Conservation (phyloP, 2,113 vertebrate species). For the Pavo muticus region DNA sequence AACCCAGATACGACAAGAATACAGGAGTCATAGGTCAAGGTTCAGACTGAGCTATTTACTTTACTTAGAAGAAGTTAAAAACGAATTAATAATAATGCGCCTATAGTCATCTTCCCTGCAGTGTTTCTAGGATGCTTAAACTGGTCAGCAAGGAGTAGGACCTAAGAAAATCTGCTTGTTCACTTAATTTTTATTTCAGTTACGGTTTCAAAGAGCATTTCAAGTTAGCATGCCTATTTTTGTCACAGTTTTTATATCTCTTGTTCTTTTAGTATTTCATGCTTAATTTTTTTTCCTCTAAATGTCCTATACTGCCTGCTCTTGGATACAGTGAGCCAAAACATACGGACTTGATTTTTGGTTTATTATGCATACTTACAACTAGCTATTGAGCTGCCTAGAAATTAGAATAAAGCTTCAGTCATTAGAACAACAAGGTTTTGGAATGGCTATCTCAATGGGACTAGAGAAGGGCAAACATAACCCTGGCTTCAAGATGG, state of each 20-base stretch:
- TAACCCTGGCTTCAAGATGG: neutral
- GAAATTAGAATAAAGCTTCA: neutral
- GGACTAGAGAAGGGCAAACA: neutral
- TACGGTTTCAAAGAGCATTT: neutral
- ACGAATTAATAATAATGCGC: neutral
- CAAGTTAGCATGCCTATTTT: neutral
- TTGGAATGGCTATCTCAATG: neutral
- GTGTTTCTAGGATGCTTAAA: neutral
- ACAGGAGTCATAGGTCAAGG: neutral
- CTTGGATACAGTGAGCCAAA: neutral
- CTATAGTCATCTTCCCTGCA: neutral
- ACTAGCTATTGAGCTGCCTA: neutral
- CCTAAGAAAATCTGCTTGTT: neutral
- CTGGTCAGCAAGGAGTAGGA: neutral
- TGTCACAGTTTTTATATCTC: neutral
- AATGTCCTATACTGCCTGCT: neutral
- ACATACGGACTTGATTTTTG: neutral
- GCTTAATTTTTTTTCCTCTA: neutral
- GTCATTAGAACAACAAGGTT: neutral
- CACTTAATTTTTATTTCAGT: neutral
- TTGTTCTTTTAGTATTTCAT: neutral
- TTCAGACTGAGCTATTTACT: neutral
- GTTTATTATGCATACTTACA: neutral
- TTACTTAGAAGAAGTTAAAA: neutral
- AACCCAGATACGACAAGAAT: neutral